phyloP scores from a whole-genome alignment of 2,113 vertebrate genomes.

The Cyprinodon variegatus region DNA sequence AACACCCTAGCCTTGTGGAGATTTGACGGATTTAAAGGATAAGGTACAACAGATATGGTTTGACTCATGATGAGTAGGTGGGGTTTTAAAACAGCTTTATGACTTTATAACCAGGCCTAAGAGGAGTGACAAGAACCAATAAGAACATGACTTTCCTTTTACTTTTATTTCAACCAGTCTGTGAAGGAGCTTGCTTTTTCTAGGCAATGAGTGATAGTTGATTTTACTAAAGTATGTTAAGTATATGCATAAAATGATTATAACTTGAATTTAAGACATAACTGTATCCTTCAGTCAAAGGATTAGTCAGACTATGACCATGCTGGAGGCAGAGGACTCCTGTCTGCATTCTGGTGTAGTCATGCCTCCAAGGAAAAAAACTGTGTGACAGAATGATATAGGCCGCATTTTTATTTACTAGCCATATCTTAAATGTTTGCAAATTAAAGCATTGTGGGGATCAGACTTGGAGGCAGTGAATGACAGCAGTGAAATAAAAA shows the following conservation, averaged over 20 bases:
- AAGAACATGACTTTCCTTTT: neutral
- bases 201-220: neutral
- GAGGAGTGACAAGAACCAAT: neutral
- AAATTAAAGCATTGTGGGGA: slow-evolving; percentile 53
- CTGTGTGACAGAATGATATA: slow-evolving; percentile 20
- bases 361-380: slow-evolving; percentile 21
- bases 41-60: neutral
- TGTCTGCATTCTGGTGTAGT: slow-evolving; percentile 21
- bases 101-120: neutral
- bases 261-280: slow-evolving; percentile 4
- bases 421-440: slow-evolving; percentile 28
- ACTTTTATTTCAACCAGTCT: neutral
- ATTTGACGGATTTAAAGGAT: neutral
- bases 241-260: neutral
- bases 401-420: slow-evolving; percentile 24
- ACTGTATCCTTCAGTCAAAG: slow-evolving; percentile 14
- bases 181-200: neutral
- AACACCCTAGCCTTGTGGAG: neutral
- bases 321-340: slow-evolving; percentile 13
- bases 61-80: neutral
- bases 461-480: slow-evolving; percentile 67
- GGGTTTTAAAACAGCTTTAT: neutral
- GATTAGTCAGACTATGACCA: slow-evolving; percentile 6
- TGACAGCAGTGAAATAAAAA: slow-evolving; percentile 69
- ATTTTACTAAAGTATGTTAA: neutral